A percentile compares a stretch with the other conserved stretches of the same genome.
These are phyloP conservation scores for Chydorus sphaericus DNA, from an alignment of 2,888 invertebrate species.

Conservation along the genomic window DNA sequence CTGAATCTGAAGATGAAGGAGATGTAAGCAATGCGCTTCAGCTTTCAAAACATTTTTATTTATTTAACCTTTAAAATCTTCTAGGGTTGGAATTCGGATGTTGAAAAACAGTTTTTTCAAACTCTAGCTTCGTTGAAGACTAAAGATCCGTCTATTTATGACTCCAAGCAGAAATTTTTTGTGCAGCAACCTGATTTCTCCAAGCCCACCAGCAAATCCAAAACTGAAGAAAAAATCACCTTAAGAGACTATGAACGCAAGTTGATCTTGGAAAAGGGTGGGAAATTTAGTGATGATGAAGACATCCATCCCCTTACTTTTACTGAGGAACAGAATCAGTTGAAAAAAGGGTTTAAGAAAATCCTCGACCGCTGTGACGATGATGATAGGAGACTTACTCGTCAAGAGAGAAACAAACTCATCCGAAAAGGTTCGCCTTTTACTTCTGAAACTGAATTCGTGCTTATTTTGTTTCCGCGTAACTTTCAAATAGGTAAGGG, in stretches of 20 bases:
- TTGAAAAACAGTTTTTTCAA: constrained; percentile 75
- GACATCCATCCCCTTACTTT: constrained; percentile 32
- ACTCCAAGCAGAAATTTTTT: constrained; percentile 57
- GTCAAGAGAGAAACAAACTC: constrained; percentile 24
- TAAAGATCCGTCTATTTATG: constrained; percentile 79
- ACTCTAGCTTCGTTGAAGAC: constrained; percentile 71
- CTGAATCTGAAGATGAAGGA: constrained; percentile 43
- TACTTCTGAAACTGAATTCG: too few species aligned
- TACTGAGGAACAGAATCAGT: constrained; percentile 46
- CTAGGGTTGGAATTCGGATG: constrained; percentile 44
- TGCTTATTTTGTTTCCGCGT: constrained; percentile 20
- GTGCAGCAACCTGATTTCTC: constrained; percentile 27
- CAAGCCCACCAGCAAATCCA: constrained; percentile 24
- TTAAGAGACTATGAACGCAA: constrained; percentile 67
- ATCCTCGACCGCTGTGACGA: constrained; percentile 30
- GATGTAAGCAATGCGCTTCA: constrained; percentile 22
- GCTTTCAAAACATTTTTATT: not conserved
- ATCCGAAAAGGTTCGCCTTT: constrained; percentile 25
- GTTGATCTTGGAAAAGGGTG: constrained; percentile 51
- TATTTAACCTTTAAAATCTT: constrained; percentile 9
- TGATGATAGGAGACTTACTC: too few species aligned
- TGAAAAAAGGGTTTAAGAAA: constrained; percentile 47
- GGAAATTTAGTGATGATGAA: constrained; percentile 36
- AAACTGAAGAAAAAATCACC: constrained; percentile 41
- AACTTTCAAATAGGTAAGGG: constrained; percentile 19